phyloP scores from a whole-genome alignment of 2,797 vertebrate genomes.

The Trachurus trachurus region DNA sequence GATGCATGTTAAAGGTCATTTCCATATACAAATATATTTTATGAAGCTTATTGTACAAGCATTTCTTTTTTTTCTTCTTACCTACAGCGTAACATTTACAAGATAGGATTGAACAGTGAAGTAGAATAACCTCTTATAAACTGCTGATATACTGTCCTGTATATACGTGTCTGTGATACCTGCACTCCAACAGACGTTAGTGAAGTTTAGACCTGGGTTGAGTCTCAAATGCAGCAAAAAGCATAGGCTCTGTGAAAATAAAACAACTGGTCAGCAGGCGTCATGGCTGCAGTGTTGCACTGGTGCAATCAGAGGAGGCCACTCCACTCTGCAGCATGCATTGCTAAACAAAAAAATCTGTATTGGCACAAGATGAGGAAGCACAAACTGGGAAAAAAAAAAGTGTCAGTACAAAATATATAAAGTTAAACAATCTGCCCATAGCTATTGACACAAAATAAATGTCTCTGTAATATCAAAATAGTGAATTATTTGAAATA shows the following conservation, averaged over 20 bases:
- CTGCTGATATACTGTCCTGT: conserved; percentile 55
- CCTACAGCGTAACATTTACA: conserved; percentile 85
- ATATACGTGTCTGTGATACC: conserved; percentile 57
- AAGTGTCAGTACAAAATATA: conserved; percentile 69
- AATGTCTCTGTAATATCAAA: conserved; percentile 74
- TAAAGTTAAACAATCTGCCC: conserved; percentile 62
- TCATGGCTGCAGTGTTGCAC: not conserved
- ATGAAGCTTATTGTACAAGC: conserved; percentile 90
- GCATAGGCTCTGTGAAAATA: not conserved
- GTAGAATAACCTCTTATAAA: conserved; percentile 62
- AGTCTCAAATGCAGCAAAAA: conserved; percentile 34
- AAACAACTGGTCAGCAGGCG: not conserved
- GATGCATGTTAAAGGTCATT: conserved; percentile 88
- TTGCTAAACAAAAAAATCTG: conserved; percentile 25
- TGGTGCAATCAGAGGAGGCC: conserved; percentile 21
- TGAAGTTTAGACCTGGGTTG: conserved; percentile 22
- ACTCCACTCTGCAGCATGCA: conserved; percentile 41
- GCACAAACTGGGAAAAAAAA: conserved; percentile 40
- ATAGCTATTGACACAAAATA: conserved; percentile 64
- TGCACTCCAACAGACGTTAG: conserved; percentile 27
- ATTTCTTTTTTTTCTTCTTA: conserved; percentile 74
- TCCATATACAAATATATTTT: conserved; percentile 94
- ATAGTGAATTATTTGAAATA: conserved; percentile 64
- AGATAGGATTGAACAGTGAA: conserved; percentile 69
- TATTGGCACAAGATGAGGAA: conserved; percentile 52